A percentile compares a stretch with the other conserved stretches of the same genome.
Conservation (phyloP, 2,888 invertebrate species). For the Trissolcus japonicus region DNA sequence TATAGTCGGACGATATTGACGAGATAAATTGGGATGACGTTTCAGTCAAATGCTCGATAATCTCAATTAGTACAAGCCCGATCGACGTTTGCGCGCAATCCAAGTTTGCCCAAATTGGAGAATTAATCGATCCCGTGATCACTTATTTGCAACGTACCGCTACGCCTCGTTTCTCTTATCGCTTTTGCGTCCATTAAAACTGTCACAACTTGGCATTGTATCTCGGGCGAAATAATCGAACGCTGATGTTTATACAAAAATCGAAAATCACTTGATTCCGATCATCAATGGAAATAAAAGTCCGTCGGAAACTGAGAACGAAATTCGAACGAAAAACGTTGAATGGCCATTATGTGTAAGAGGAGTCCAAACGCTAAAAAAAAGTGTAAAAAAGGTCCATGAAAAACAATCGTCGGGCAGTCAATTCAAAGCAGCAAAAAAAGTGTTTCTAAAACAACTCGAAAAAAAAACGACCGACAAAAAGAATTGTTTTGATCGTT, state of each 20-base stretch:
- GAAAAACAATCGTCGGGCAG: neutral
- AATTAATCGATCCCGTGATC: conserved; percentile 46
- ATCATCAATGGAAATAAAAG: neutral
- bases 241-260: conserved; percentile 25
- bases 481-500: no score
- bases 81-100: conserved; percentile 54
- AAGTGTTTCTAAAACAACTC: no score
- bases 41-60: conserved; percentile 68
- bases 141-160: conserved; percentile 44
- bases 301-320: neutral
- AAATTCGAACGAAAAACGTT: neutral
- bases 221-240: conserved; percentile 40
- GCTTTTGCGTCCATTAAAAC: conserved; percentile 49
- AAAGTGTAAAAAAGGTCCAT: conserved; percentile 6
- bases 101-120: conserved; percentile 46
- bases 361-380: no score
- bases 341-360: no score
- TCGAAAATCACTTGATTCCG: conserved; percentile 31
- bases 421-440: no score
- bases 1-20: conserved; percentile 30
- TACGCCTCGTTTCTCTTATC: conserved; percentile 45
- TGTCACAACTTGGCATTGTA: conserved; percentile 40
- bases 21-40: conserved; percentile 51
- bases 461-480: no score
- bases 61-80: conserved; percentile 68